Evolutionary conservation across 2,888 invertebrate genomes (phyloP), one percentile per base, ranked within the genome.

Genomic region (Caradrina clavipalpis): DNA sequence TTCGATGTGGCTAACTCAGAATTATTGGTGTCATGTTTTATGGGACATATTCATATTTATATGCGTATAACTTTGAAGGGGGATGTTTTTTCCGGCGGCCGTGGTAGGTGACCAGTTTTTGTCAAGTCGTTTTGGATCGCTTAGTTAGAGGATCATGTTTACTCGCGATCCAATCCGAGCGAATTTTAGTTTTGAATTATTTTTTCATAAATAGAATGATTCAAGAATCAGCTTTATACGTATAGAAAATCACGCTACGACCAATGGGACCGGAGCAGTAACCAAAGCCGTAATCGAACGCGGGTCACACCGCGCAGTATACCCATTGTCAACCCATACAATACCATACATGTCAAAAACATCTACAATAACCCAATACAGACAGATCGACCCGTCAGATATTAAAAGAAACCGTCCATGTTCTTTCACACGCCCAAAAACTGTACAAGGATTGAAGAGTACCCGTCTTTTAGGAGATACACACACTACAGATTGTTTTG

Each of bases 1-100:
- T 74, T 81, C 81, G 80, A 81, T 80, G 76, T 71, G 55, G 69
- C 74, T 73, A 76, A 73, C 81, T 73, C 58, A 62, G 66, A 78
- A 69, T 76, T 81, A 81, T 78, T 62, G 73, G 69, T 69, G 71
- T 71, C 80, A 74, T 62, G 70, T 69, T 80, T 73, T 81, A 73
- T 71, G 59, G 56, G 64, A 63, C 76, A 62, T 68, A 61, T 63
- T 68, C 78, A 74, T 80, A 80, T 80, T 80, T 71, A 75, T 75
- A 80, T 65, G 71, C 56, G 39, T 59, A 75, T 74, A 69, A 74
- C 56, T 66, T 64, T 62, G 17, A 42, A 78, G 66, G 50, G 45
- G 21, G 35, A 3, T n/a, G 15, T 54, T 49, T 64, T 67, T 69
- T 59, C 19, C 42, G 21, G 54, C 21, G 11, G 31, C 8, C 15